These are phyloP conservation scores for Macquaria ambigua DNA, from an alignment of 2,113 vertebrate species.

Conservation along the genomic window DNA sequence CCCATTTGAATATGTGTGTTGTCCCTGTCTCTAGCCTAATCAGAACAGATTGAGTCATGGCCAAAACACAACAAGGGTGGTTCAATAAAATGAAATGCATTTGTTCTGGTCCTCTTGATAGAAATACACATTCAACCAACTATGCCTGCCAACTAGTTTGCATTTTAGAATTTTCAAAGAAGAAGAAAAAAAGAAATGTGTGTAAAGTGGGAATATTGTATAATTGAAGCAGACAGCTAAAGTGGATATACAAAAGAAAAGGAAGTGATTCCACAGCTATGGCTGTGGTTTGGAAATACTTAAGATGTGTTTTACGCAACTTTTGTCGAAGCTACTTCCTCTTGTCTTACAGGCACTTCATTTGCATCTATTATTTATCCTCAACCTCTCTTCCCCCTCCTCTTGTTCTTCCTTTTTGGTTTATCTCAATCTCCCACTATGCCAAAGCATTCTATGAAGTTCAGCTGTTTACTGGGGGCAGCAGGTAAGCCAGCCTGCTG, in stretches of 20 bases:
- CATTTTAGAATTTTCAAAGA: slow-evolving; percentile 46
- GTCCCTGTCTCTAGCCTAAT: slow-evolving; percentile 67
- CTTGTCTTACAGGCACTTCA: slow-evolving; percentile 32
- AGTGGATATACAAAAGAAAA: slow-evolving; percentile 30
- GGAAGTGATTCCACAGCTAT: slow-evolving; percentile 13
- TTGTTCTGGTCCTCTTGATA: slow-evolving; percentile 65
- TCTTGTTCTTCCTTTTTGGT: slow-evolving; percentile 10
- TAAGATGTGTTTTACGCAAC: slow-evolving; percentile 26
- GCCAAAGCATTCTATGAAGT: slow-evolving; percentile 28
- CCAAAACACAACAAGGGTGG: slow-evolving; percentile 71
- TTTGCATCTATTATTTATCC: slow-evolving; percentile 35
- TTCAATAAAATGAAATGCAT: slow-evolving; percentile 67
- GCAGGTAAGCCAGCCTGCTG: slow-evolving; percentile 47
- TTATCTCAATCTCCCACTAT: slow-evolving; percentile 25
- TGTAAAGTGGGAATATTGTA: slow-evolving; percentile 40
- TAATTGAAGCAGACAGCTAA: slow-evolving; percentile 43
- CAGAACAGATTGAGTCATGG: slow-evolving; percentile 72
- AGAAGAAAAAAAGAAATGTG: slow-evolving; percentile 17
- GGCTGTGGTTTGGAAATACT: slow-evolving; percentile 10
- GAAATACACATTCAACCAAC: slow-evolving; percentile 47
- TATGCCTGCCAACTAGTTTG: slow-evolving; percentile 51
- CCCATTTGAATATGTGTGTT: slow-evolving; percentile 76
- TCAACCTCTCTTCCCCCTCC: background rate
- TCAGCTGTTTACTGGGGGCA: slow-evolving; percentile 38
- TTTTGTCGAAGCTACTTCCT: slow-evolving; percentile 15